A percentile compares a stretch with the other conserved stretches of the same genome.
Evolutionary conservation across 2,888 invertebrate genomes (phyloP).

Genomic region (Mechanitis messenoides): DNA sequence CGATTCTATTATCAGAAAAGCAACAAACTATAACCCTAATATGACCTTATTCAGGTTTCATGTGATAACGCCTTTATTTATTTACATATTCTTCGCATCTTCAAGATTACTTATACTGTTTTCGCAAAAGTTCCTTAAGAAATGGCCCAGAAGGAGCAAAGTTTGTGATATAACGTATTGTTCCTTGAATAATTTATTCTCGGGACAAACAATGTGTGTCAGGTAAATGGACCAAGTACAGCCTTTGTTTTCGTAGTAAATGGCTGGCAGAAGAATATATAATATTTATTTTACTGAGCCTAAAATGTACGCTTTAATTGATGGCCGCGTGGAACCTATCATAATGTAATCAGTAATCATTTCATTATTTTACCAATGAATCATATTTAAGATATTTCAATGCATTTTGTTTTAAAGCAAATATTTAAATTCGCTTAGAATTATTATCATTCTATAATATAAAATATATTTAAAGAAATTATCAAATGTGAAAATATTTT

Average conservation of each 20-base stretch:
- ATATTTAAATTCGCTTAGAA: too few relatives aligned
- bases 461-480: neutral
- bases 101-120: slow-evolving; percentile 25
- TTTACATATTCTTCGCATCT: slow-evolving; percentile 21
- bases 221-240: slow-evolving; percentile 25
- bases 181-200: slow-evolving; percentile 24
- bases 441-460: neutral
- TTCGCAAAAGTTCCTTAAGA: slow-evolving; percentile 25
- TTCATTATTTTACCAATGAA: slow-evolving; percentile 1
- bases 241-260: slow-evolving; percentile 15
- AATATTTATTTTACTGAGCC: slow-evolving; percentile 10
- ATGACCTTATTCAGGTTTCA: slow-evolving; percentile 41
- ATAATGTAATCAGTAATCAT: slow-evolving; percentile 9
- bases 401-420: too few relatives aligned
- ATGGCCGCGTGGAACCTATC: slow-evolving; percentile 2
- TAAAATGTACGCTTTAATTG: slow-evolving; percentile 10
- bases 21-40: neutral
- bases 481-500: slow-evolving; percentile 17
- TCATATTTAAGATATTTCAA: too few relatives aligned
- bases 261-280: slow-evolving; percentile 5
- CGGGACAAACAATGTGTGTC: slow-evolving; percentile 25
- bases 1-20: neutral
- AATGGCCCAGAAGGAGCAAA: slow-evolving; percentile 28
- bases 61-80: slow-evolving; percentile 55
- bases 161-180: slow-evolving; percentile 27